Evolutionary conservation across 2,888 invertebrate genomes (phyloP), one percentile per base, ranked within the genome.

Genomic region (Ennomos fuscantarius): DNA sequence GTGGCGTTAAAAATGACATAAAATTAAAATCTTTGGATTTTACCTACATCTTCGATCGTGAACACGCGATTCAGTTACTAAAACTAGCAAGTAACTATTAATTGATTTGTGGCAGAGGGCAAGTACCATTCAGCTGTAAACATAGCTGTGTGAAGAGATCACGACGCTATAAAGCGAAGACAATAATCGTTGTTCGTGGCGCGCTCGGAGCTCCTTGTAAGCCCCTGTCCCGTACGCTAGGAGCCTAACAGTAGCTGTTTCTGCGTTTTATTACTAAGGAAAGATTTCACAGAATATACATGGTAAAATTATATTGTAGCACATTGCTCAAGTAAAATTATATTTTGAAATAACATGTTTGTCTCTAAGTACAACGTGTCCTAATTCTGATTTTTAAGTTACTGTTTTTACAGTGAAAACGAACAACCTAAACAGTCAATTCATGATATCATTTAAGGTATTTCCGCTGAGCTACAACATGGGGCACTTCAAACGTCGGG

Each of bases 161-260:
- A 84, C 82, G 82, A 84, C 70, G 74, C 82, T 72, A 80, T 84
- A 82, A 84, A 84, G 72, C 75, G 76, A 72, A 75, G 76, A 81
- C 84, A 78, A 81, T 81, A 85, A 86, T 84, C 82, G 84, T 83
- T 75, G 76, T 74, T 79, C 75, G 78, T 76, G 76, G 74, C 72
- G 66, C 66, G 58, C 69, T 73, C 69, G 75, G 68, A 76, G 79
- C 76, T 72, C 67, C 78, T 78, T 79, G 85, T 81, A 81, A 81
- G 81, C 72, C 70, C 74, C 68, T 73, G 72, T 74, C 69, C 59
- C 69, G 71, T 68, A 66, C 65, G 68, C 65, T 73, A 70, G 71
- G 72, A 76, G 76, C 76, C 61, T 60, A 62, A 67, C 73, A 39
- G 58, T 54, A 54, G 60, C 55, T 39, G 35, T 44, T 43, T 52